phyloP scores from a whole-genome alignment of 2,888 invertebrate species.

The Penaeus monodon region DNA sequence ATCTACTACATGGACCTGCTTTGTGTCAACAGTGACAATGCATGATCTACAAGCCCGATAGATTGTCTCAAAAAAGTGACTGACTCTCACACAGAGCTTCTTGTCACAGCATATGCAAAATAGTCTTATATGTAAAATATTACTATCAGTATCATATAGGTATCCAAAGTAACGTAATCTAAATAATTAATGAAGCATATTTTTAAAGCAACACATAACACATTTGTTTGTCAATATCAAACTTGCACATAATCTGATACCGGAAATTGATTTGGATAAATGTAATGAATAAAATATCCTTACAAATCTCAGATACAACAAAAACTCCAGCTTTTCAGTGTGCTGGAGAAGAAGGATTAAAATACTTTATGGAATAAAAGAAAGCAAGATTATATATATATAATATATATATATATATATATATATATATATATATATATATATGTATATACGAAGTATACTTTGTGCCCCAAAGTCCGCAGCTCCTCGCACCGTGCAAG shows the following conservation, averaged over 20 bases:
- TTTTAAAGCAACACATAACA: too few species aligned
- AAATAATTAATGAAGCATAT: too few species aligned
- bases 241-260: too few species aligned
- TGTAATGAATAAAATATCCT: too few species aligned
- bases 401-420: slow-evolving; percentile 19
- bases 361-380: neutral
- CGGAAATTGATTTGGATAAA: too few species aligned
- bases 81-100: neutral
- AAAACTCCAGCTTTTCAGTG: neutral
- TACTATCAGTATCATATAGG: too few species aligned
- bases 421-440: slow-evolving; percentile 20
- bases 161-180: too few species aligned
- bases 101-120: too few species aligned
- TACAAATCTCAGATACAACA: too few species aligned
- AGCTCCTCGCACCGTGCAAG: neutral
- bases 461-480: slow-evolving; percentile 1
- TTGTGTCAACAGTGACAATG: neutral
- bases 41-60: neutral
- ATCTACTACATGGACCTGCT: too few species aligned
- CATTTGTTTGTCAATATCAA: too few species aligned
- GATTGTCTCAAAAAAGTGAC: slow-evolving; percentile 12
- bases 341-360: neutral
- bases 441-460: slow-evolving; percentile 1
- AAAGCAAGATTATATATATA: neutral
- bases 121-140: too few species aligned